These are phyloP conservation scores for Premnoplex brunnescens DNA, from an alignment of 2,797 vertebrate genomes.

Conservation along the genomic window DNA sequence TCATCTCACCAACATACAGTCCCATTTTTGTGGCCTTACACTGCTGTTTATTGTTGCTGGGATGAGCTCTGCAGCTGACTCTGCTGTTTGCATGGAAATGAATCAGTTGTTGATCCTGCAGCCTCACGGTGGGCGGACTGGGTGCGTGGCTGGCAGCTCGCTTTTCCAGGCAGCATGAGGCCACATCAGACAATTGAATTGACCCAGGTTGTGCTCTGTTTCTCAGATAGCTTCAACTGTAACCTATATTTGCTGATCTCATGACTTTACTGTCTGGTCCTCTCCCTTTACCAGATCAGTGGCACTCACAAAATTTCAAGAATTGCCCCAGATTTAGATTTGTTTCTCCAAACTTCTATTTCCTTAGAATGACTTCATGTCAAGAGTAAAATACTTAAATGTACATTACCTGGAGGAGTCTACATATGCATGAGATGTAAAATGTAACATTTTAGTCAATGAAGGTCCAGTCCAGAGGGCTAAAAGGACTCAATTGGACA, in stretches of 20 bases:
- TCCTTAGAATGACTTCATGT: background rate
- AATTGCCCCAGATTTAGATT: background rate
- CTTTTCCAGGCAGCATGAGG: background rate
- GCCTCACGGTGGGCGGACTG: background rate
- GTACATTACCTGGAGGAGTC: background rate
- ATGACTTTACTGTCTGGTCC: background rate
- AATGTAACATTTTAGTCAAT: background rate
- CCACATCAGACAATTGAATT: background rate
- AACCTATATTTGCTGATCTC: background rate
- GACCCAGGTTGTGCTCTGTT: background rate
- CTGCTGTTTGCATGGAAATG: background rate
- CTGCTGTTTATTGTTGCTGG: background rate
- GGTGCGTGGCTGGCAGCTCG: background rate
- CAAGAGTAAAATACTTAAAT: background rate
- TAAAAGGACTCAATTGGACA: background rate
- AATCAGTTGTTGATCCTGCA: slow-evolving; percentile 30
- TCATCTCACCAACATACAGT: background rate
- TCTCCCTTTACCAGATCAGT: background rate
- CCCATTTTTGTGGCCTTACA: background rate
- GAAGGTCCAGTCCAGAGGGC: background rate
- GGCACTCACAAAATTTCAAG: background rate
- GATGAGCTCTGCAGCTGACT: background rate
- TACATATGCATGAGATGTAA: background rate
- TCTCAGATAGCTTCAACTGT: background rate
- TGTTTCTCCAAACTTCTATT: background rate